Percentiles rank a stretch among this genome's conserved stretches.
These are phyloP conservation scores for Zaprionus ghesquierei DNA, from an alignment of 1,140 invertebrate species.

Conservation along the genomic window DNA sequence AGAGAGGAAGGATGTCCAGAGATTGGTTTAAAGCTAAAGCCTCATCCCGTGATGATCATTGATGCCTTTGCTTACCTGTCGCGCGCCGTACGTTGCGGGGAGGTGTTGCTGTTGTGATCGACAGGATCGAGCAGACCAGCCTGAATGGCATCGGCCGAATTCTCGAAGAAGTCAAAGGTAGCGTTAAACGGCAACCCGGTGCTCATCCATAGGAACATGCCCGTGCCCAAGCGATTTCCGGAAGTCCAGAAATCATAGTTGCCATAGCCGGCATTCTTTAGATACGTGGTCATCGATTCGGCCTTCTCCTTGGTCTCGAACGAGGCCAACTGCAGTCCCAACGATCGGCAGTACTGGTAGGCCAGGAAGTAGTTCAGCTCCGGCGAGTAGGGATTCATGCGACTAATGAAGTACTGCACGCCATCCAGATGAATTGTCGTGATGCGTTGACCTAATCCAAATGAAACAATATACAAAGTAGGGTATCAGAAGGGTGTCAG, in stretches of 20 bases:
- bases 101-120: conserved; percentile 86
- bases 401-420: conserved; percentile 93
- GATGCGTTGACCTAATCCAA: conserved; percentile 90
- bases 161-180: conserved; percentile 91
- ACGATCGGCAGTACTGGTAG: conserved; percentile 93
- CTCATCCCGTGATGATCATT: too few species aligned
- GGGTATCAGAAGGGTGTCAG: conserved; percentile 3
- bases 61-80: conserved; percentile 86
- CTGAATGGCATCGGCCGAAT: conserved; percentile 84
- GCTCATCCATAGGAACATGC: conserved; percentile 95
- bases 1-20: conserved; percentile 16
- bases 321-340: conserved; percentile 91
- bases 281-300: conserved; percentile 90
- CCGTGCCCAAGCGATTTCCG: conserved; percentile 92
- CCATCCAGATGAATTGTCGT: conserved; percentile 92
- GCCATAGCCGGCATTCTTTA: conserved; percentile 91
- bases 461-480: conserved; percentile 2
- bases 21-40: background rate
- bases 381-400: conserved; percentile 94
- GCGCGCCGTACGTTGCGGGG: conserved; percentile 88
- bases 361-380: conserved; percentile 93
- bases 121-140: conserved; percentile 84
- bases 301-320: conserved; percentile 94
- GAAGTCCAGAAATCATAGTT: conserved; percentile 95
- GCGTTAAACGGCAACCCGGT: conserved; percentile 93